Evolutionary conservation across 1,140 invertebrate genomes (phyloP), one percentile per base, ranked within the genome.

Genomic region (Oedothorax gibbosus): DNA sequence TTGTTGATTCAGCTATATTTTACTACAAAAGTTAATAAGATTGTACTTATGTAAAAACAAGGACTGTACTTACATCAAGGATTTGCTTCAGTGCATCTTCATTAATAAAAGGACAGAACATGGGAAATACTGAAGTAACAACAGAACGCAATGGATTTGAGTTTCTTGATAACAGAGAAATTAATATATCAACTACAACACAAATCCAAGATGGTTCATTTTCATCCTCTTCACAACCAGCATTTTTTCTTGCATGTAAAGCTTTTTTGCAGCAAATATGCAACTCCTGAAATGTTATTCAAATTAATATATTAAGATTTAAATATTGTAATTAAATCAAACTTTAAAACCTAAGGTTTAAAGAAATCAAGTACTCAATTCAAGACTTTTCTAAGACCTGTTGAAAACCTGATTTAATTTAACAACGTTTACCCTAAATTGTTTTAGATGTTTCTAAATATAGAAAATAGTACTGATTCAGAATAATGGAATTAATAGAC

Each of bases 181-280:
- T 88, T 56, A 96, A 90, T 20, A 96, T 90, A 91, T 96, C 95
- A 14, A 94, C 92, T 65, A 95, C 91, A 2, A 96, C 95, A 90
- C 95, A 94, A 77, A 94, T 92, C 95, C 95, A 96, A 86, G 93
- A 90, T 15, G 93, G 93, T 88, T 95, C 94, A 62, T 92, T 90
- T 56, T 90, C 88, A 20, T 89, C 85, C 15, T 86, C 51, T 54
- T 14, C 21, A 53, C 82, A 21, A 60, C 51, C 87, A 0, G 86
- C 69, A 77, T 82, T 86, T 88, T 90, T 87, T 75, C 88, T 88
- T 90, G 91, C 87, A 87, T 75, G 57, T 14, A 86, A 82, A 14
- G 93, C 91, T 89, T 93, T 92, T 75, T 94, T 91, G 87, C 93
- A 94, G 87, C 94, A 95, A 87, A 91, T 92, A 87, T 94, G 91